Conservation (phyloP, 2,113 vertebrate genomes). For the Anhinga anhinga region DNA sequence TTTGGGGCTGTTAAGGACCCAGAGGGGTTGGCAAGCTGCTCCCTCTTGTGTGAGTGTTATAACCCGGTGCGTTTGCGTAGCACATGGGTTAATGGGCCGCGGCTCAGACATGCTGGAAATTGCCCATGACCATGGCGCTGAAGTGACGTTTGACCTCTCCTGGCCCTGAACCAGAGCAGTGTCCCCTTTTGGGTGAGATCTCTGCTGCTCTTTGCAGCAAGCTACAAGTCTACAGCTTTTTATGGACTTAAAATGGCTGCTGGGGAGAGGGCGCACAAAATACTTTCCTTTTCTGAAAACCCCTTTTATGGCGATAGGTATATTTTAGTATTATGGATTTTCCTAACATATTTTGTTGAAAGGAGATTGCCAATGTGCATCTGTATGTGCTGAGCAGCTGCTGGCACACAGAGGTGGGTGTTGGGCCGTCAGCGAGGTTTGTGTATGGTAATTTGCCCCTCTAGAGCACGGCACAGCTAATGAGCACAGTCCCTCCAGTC, state of each 20-base stretch:
- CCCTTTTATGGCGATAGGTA: background rate
- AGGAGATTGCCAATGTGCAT: background rate
- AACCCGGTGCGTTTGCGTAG: background rate
- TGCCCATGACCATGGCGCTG: rapidly evolving
- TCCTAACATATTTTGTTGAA: background rate
- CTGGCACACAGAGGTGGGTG: background rate
- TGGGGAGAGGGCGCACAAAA: background rate
- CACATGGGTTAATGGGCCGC: rapidly evolving
- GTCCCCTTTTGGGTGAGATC: background rate
- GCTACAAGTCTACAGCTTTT: background rate
- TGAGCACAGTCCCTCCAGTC: slow-evolving; percentile 29
- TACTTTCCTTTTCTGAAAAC: background rate
- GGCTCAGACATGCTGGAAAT: background rate
- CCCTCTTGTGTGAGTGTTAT: rapidly evolving
- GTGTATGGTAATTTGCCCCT: slow-evolving; percentile 28
- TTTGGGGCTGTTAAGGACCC: background rate
- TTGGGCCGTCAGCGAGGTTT: slow-evolving; percentile 14
- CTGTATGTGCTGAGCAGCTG: slow-evolving; percentile 34
- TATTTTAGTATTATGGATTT: slow-evolving; percentile 7
- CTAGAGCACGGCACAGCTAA: background rate
- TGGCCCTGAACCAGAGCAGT: background rate
- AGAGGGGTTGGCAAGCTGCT: background rate
- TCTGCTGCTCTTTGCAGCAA: background rate
- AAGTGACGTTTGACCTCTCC: rapidly evolving
- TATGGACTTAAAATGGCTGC: slow-evolving; percentile 5